Conservation (phyloP, 2,797 vertebrate genomes). For the Poeciliopsis paucimaculata region DNA sequence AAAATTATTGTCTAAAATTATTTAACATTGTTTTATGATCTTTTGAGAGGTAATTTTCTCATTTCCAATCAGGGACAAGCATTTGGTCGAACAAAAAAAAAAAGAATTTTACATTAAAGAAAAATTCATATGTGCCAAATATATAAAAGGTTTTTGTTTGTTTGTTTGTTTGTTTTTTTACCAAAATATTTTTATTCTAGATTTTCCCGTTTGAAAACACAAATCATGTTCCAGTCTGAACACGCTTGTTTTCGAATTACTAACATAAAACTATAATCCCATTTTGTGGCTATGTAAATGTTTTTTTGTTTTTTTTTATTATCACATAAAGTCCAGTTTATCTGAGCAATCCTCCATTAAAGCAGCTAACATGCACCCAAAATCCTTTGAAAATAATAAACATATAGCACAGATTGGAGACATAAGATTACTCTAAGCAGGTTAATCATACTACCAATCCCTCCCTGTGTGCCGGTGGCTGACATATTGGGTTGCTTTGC, state of each 20-base stretch:
- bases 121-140: neutral
- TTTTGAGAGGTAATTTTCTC: neutral
- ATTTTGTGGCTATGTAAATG: too few species aligned
- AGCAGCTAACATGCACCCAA: neutral
- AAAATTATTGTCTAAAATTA: neutral
- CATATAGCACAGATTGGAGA: neutral
- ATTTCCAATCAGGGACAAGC: neutral
- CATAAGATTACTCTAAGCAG: neutral
- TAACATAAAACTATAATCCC: too few species aligned
- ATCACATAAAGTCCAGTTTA: neutral
- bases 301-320: neutral
- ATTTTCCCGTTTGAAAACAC: too few species aligned
- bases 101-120: neutral
- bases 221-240: too few species aligned
- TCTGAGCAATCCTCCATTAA: neutral
- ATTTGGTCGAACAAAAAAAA: neutral
- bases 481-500: slow-evolving; percentile 22
- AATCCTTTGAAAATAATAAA: neutral
- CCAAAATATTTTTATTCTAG: too few species aligned
- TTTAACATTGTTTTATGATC: neutral
- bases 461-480: neutral
- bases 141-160: neutral
- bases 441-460: neutral
- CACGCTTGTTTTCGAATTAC: too few species aligned
- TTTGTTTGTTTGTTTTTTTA: too few species aligned